phyloP scores from a whole-genome alignment of 2,113 vertebrate species.

The Hemiscyllium ocellatum region DNA sequence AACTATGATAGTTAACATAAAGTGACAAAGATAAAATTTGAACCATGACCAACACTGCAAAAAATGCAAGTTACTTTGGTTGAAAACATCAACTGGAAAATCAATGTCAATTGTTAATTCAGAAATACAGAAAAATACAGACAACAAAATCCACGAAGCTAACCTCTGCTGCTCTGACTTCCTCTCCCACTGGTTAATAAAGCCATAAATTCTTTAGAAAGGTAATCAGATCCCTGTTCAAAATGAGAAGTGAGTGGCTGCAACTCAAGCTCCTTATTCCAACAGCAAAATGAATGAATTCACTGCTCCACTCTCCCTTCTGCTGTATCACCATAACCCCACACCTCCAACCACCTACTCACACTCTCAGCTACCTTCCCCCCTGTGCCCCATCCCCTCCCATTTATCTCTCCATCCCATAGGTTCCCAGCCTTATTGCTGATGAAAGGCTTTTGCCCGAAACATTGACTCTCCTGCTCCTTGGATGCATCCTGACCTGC shows the following conservation, averaged over 20 bases:
- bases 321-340: no score
- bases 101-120: neutral
- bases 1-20: neutral
- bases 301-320: no score
- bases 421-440: no score
- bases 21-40: neutral
- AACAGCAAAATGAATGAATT: neutral
- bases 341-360: no score
- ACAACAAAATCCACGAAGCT: neutral
- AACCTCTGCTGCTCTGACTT: neutral
- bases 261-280: neutral
- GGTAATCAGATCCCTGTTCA: neutral
- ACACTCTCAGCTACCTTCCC: no score
- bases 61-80: neutral
- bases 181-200: neutral
- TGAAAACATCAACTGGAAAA: neutral
- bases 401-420: no score
- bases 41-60: neutral
- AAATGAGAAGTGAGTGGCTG: neutral
- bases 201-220: neutral
- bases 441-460: no score
- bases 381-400: no score
- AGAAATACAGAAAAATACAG: neutral
- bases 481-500: no score
- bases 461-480: no score